Percentiles rank a stretch among this genome's conserved stretches.
These are phyloP conservation scores for Diglossa cyanea DNA, from an alignment of 2,797 vertebrate genomes.

Conservation along the genomic window DNA sequence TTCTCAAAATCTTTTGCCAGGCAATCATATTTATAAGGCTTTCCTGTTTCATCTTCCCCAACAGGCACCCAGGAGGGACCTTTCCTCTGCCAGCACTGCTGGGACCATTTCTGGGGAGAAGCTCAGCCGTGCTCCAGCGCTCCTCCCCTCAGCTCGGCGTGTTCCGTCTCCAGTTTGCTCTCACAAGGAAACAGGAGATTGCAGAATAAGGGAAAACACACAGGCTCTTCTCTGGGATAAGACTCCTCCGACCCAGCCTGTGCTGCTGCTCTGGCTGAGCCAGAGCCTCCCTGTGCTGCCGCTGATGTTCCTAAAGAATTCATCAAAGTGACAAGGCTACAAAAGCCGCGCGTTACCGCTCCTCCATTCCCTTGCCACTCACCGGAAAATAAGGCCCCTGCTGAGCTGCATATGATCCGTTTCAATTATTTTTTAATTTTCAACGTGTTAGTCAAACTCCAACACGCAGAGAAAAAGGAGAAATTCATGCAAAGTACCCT, in stretches of 20 bases:
- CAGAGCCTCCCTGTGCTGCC: background rate
- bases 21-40: too few species aligned
- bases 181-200: background rate
- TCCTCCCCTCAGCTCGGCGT: rapidly evolving
- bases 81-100: rapidly evolving
- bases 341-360: background rate
- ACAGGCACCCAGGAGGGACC: background rate
- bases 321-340: constrained; percentile 55
- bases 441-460: constrained; percentile 8
- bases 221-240: background rate
- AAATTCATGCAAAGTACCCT: background rate
- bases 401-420: background rate
- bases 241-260: background rate
- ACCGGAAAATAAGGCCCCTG: constrained; percentile 43
- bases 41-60: too few species aligned
- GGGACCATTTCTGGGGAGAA: rapidly evolving
- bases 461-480: background rate
- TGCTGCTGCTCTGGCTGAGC: background rate
- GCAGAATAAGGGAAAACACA: background rate
- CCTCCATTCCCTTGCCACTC: background rate
- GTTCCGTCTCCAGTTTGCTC: background rate
- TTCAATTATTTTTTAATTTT: constrained; percentile 59
- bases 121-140: rapidly evolving
- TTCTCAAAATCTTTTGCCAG: too few species aligned
- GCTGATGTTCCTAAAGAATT: constrained; percentile 14